Conservation (phyloP, 2,797 vertebrate species). For the Cetoscarus ocellatus region DNA sequence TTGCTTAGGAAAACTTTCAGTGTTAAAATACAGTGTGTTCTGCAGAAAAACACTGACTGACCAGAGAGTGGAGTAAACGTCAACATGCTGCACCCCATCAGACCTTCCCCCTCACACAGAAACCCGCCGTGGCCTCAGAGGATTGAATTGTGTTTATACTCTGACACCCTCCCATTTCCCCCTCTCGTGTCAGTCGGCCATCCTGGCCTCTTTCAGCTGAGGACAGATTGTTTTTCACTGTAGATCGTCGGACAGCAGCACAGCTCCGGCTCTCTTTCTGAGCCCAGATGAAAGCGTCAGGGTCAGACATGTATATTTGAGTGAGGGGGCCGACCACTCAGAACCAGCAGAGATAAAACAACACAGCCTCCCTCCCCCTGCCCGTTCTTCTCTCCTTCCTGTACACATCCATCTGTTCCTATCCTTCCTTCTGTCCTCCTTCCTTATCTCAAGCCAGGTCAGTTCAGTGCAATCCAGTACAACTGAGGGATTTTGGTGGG, state of each 20-base stretch:
- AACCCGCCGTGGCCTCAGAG: conserved; percentile 44
- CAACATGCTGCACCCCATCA: too few relatives aligned
- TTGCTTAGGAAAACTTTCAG: too few relatives aligned
- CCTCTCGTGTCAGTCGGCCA: conserved; percentile 47
- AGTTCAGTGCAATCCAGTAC: conserved; percentile 12
- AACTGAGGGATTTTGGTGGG: conserved; percentile 1
- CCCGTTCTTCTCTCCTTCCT: conserved; percentile 21
- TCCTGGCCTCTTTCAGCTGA: conserved; percentile 37
- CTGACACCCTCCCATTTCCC: conserved; percentile 59
- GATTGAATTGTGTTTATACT: conserved; percentile 71
- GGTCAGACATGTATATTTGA: conserved; percentile 73
- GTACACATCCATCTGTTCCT: conserved; percentile 18
- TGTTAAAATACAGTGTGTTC: too few relatives aligned
- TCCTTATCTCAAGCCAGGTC: conserved; percentile 1
- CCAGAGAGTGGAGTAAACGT: too few relatives aligned
- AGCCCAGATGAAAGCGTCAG: conserved; percentile 60
- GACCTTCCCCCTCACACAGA: conserved; percentile 33
- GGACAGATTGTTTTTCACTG: conserved; percentile 63
- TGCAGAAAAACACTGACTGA: too few relatives aligned
- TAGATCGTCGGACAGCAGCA: conserved; percentile 48
- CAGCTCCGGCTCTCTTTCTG: conserved; percentile 36
- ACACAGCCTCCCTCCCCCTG: conserved; percentile 40
- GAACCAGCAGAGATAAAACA: conserved; percentile 71
- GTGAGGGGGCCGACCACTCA: conserved; percentile 64
- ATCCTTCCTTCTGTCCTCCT: conserved; percentile 25